Base-by-base conservation (phyloP, 2,113 vertebrate species). In the Muscicapa adusta region DNA sequence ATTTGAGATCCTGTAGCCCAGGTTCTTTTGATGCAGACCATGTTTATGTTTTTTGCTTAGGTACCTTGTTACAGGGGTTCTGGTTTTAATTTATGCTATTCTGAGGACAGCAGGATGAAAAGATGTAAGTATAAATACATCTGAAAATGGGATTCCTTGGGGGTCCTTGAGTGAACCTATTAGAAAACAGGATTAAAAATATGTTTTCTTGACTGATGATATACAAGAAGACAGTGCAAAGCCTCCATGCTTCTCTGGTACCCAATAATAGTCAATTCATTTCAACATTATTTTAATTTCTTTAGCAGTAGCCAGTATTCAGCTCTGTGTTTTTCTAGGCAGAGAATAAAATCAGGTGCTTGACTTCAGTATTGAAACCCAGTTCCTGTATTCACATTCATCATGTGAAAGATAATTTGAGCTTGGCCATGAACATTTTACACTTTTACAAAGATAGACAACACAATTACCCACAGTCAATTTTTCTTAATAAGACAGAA, bases 321-420 rank as follows among this genome's bases (percentile, higher is more conserved):
- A 71, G 22, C 34, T 77, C 40, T 66, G 4, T 3, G 1, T 58
- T 83, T 70, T 91, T 51, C 47, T 73, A 54, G 60, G 34, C n/a
- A 67, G 33, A 83, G 18, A 91, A 62, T 76, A 85, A 91, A 88
- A 85, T 62, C 47, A 62, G 34, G 31, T 79, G 28, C 43, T 85
- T 57, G 38, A 66, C 22, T 76, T 73, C 6, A 48, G 67, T 33
- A 47, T 24, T 61, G 61, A 87, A 94, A 62, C 34, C 13, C 7
- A 74, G 13, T 54, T 94, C 48, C 34, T 62, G 14, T 73, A n/a
- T 62, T 82, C 63, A 67, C 42, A 76, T 89, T 83, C 18, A 48
- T 91, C 34, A 77, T 51, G 42, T 81, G 83, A 53, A 93, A 90
- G 83, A 67, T 71, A 84, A 84, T 90, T 77, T 92, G 78, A 83